These are phyloP conservation scores for Trachythela sp. DNA, from an alignment of 64 coral and sea anemone species.

Conservation along the genomic window DNA sequence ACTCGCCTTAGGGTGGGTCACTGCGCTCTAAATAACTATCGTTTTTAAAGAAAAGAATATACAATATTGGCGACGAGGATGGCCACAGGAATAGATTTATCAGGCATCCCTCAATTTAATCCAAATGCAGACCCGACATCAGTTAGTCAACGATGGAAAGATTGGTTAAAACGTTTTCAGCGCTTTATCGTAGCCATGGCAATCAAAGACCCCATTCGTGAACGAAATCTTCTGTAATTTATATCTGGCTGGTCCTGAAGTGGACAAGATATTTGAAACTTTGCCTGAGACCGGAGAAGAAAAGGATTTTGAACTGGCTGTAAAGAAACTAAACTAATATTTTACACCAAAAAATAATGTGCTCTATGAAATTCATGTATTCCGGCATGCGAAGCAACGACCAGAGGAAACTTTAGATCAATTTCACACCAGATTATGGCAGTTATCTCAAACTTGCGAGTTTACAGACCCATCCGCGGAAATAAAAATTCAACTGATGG, in stretches of 20 bases:
- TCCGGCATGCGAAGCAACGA: conserved; percentile 22
- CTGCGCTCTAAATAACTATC: too few species aligned
- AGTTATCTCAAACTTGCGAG: conserved; percentile 24
- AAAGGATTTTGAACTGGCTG: neutral
- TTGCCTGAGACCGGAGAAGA: conserved; percentile 1
- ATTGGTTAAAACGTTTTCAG: conserved; percentile 13
- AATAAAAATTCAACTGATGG: conserved; percentile 38
- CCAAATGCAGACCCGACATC: neutral
- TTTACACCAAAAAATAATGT: conserved; percentile 7
- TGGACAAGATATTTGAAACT: neutral
- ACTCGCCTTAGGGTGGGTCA: too few species aligned
- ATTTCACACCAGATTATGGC: conserved; percentile 17
- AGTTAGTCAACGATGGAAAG: conserved; percentile 22
- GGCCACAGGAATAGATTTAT: too few species aligned
- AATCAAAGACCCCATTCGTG: neutral
- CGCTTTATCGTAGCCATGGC: conserved; percentile 17
- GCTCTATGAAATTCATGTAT: conserved; percentile 37
- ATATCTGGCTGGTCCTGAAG: neutral
- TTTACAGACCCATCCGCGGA: conserved; percentile 14
- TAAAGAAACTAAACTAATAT: neutral
- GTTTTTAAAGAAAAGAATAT: too few species aligned
- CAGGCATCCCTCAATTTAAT: too few species aligned
- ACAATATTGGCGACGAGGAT: too few species aligned
- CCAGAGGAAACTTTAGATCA: conserved; percentile 28
- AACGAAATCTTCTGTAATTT: conserved; percentile 5